A percentile compares a stretch with the other conserved stretches of the same genome.
phyloP scores from a whole-genome alignment of 2,797 vertebrate species.

The Ficedula albicollis region DNA sequence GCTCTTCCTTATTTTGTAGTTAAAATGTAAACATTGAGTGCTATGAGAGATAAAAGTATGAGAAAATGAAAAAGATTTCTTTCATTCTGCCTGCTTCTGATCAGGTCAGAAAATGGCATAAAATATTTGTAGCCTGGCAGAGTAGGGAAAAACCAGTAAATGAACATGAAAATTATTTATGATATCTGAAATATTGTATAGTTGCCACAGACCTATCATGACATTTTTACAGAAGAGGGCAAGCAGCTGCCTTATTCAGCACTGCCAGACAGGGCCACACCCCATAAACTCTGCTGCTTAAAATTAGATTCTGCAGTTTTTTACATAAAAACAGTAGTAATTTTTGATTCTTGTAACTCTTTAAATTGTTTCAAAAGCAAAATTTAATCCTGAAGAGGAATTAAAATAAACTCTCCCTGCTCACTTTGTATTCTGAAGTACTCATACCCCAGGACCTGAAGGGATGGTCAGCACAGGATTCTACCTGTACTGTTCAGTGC shows the following conservation, averaged over 20 bases:
- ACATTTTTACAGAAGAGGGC: neutral
- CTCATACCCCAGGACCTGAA: neutral
- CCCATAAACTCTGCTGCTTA: neutral
- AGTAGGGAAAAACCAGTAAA: neutral
- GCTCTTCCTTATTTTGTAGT: neutral
- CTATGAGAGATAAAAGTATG: neutral
- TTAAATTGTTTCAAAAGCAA: neutral
- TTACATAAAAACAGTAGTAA: neutral
- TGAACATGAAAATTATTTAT: neutral
- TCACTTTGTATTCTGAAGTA: neutral
- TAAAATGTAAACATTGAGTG: neutral
- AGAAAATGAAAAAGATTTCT: neutral
- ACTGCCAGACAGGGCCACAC: neutral
- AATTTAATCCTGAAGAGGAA: neutral
- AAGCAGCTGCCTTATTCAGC: neutral
- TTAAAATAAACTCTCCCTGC: neutral
- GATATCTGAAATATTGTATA: neutral
- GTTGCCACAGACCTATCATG: neutral
- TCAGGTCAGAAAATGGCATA: neutral
- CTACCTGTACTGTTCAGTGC: neutral
- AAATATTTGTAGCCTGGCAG: neutral
- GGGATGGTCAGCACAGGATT: neutral
- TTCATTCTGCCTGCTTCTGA: neutral
- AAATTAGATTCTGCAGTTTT: neutral
- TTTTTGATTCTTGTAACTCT: neutral